These are phyloP conservation scores for Acleris cristana DNA, from an alignment of 2,888 invertebrate species.

Conservation along the genomic window DNA sequence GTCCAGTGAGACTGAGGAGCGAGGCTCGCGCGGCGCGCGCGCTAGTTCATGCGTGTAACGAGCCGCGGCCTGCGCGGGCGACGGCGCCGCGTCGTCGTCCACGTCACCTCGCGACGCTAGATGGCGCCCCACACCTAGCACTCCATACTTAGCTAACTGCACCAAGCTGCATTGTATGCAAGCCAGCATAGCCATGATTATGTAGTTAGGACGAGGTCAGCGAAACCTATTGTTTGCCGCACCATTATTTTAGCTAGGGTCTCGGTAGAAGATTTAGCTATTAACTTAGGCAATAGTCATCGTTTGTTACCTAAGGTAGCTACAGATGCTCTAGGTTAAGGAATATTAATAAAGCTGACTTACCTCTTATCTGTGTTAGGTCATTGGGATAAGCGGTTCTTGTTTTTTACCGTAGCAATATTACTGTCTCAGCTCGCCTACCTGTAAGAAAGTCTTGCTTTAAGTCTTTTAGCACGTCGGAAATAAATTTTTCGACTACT, in stretches of 20 bases:
- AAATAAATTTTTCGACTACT: too few species aligned
- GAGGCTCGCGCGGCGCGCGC: slow-evolving; percentile 48
- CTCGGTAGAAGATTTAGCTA: background rate
- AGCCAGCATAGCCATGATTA: slow-evolving; percentile 22
- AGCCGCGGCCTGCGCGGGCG: slow-evolving; percentile 46
- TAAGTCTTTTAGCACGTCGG: too few species aligned
- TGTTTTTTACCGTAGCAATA: too few species aligned
- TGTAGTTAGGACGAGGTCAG: slow-evolving; percentile 31
- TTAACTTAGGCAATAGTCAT: background rate
- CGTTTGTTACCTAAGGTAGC: background rate
- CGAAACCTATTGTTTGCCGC: slow-evolving; percentile 27
- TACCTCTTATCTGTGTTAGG: too few species aligned
- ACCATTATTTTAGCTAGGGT: background rate
- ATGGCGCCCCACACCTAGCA: slow-evolving; percentile 45
- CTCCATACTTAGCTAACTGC: slow-evolving; percentile 14
- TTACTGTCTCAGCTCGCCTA: too few species aligned
- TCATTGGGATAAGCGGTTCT: too few species aligned
- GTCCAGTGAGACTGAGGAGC: slow-evolving; percentile 64
- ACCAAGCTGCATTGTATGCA: slow-evolving; percentile 30
- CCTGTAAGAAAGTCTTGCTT: too few species aligned
- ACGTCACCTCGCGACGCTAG: slow-evolving; percentile 45
- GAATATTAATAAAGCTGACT: too few species aligned
- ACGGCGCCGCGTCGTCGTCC: slow-evolving; percentile 38
- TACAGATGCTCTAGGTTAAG: too few species aligned
- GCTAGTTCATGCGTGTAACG: slow-evolving; percentile 51